Percentiles rank a stretch among this genome's conserved stretches.
phyloP scores from a whole-genome alignment of 23 tunicate genomes.

The Halocynthia roretzi region DNA sequence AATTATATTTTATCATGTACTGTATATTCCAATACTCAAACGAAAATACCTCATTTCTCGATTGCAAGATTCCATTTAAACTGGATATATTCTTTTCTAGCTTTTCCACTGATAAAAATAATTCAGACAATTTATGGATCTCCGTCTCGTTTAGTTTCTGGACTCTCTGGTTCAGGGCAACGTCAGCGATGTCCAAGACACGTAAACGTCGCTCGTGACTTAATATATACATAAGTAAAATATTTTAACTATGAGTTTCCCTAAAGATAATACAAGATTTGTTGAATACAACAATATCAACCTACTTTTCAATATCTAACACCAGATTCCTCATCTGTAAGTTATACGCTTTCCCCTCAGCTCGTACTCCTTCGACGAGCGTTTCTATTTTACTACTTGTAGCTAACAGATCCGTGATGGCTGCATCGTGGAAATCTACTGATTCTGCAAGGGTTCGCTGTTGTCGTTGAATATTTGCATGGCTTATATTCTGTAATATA shows the following conservation, averaged over 20 bases:
- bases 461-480: constrained; percentile 29
- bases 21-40: too few species aligned
- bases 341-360: background rate
- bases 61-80: background rate
- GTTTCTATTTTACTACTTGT: background rate
- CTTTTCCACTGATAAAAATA: background rate
- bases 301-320: background rate
- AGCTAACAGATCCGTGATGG: background rate
- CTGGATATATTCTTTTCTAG: background rate
- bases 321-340: background rate
- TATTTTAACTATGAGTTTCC: too few species aligned
- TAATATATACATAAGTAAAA: background rate
- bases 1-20: too few species aligned
- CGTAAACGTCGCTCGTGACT: background rate
- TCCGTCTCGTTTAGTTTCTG: background rate
- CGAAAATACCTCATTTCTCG: too few species aligned
- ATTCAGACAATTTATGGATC: background rate
- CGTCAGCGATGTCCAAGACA: background rate
- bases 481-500: constrained; percentile 30
- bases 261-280: too few species aligned
- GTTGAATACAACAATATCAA: background rate
- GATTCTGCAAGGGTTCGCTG: constrained; percentile 36
- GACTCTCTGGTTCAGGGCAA: background rate
- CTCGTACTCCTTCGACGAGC: background rate
- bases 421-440: constrained; percentile 22